These are phyloP conservation scores for Caloenas nicobarica DNA, from an alignment of 2,113 vertebrate genomes.

Conservation along the genomic window DNA sequence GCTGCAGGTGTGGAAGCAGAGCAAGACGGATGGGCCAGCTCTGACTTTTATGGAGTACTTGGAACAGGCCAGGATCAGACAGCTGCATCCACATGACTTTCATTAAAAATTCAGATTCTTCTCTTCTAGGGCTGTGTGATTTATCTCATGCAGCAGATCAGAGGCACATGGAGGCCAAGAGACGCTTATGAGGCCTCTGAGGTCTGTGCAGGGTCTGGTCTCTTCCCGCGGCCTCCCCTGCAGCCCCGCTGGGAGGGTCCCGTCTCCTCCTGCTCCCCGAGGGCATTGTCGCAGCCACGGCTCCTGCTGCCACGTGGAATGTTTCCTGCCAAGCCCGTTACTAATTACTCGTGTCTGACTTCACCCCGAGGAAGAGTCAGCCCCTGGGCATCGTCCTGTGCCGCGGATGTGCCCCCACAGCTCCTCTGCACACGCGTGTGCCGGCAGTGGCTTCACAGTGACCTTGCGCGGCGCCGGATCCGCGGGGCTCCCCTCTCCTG, in stretches of 20 bases:
- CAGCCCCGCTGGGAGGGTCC: not conserved
- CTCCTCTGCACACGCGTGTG: no score
- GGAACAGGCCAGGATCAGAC: conserved; percentile 48
- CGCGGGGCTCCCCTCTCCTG: rapidly evolving
- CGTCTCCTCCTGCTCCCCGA: not conserved
- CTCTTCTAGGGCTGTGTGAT: conserved; percentile 80
- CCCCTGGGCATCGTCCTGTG: not conserved
- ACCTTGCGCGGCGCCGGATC: not conserved
- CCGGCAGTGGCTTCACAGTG: no score
- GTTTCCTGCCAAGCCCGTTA: not conserved
- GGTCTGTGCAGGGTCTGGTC: not conserved
- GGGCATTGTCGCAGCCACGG: rapidly evolving
- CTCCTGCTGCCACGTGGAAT: not conserved
- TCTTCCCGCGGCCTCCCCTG: not conserved
- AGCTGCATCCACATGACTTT: conserved; percentile 83
- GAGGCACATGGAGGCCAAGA: not conserved
- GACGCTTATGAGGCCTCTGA: not conserved
- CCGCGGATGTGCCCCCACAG: not conserved
- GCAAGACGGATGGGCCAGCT: conserved; percentile 59
- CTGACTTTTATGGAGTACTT: conserved; percentile 67
- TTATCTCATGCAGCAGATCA: conserved; percentile 82
- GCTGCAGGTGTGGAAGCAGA: conserved; percentile 68
- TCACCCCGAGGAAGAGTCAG: not conserved
- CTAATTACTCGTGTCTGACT: not conserved
- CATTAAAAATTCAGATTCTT: conserved; percentile 88